Evolutionary conservation across 1,140 invertebrate genomes (phyloP).

Genomic region (Drosophila orena): DNA sequence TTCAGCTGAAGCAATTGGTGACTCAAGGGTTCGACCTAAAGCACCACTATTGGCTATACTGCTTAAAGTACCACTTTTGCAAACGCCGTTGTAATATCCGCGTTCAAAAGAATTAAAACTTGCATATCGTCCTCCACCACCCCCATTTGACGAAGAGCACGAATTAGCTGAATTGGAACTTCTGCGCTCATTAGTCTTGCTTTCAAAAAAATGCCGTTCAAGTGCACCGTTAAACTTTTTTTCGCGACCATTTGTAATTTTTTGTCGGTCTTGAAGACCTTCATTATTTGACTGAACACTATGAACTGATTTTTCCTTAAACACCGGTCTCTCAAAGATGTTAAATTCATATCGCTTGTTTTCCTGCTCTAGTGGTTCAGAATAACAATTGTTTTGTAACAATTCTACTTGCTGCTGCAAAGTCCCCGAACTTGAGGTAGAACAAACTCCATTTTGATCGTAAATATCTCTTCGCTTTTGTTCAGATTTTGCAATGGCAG

Average conservation of each 20-base stretch:
- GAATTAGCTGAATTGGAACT: constrained; percentile 82
- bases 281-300: constrained; percentile 40
- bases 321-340: constrained; percentile 79
- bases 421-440: constrained; percentile 41
- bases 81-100: constrained; percentile 61
- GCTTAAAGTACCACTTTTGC: constrained; percentile 81
- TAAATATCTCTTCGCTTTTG: constrained; percentile 28
- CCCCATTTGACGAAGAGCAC: constrained; percentile 53
- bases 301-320: constrained; percentile 45
- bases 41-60: constrained; percentile 51
- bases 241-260: constrained; percentile 45
- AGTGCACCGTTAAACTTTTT: constrained; percentile 37
- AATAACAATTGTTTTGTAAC: constrained; percentile 75
- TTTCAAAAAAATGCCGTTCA: constrained; percentile 63
- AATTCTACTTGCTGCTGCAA: constrained; percentile 71
- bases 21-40: constrained; percentile 30
- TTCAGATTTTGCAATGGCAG: neutral
- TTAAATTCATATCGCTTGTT: constrained; percentile 76
- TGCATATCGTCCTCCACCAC: constrained; percentile 47
- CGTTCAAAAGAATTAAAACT: constrained; percentile 78
- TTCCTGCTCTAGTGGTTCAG: constrained; percentile 74
- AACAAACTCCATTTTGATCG: constrained; percentile 40
- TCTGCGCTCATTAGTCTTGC: constrained; percentile 66
- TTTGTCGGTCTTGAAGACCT: constrained; percentile 50
- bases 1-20: constrained; percentile 10